Evolutionary conservation across 2,113 vertebrate species (phyloP).

Genomic region (Mugil cephalus): DNA sequence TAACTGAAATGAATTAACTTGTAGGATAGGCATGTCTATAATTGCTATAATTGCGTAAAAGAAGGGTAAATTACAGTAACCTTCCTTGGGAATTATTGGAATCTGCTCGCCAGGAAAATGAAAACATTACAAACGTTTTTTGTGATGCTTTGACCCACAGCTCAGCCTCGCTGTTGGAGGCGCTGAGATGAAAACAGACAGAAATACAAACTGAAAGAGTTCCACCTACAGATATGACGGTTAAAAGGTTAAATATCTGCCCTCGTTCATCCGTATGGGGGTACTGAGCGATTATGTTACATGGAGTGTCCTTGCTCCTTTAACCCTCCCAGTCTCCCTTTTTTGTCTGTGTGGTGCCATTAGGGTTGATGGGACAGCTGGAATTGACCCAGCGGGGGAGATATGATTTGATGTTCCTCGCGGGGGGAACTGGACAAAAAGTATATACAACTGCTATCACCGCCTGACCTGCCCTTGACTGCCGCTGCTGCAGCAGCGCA

Average conservation of each 20-base stretch:
- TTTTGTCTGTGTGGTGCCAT: slow-evolving; percentile 47
- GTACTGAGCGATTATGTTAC: slow-evolving; percentile 38
- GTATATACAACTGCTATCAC: slow-evolving; percentile 44
- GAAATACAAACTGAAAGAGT: slow-evolving; percentile 11
- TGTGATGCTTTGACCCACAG: neutral
- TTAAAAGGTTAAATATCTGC: slow-evolving; percentile 49
- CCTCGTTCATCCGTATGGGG: slow-evolving; percentile 39
- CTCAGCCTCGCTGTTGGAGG: slow-evolving; percentile 25
- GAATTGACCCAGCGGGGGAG: slow-evolving; percentile 55
- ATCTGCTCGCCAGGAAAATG: neutral
- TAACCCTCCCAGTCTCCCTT: slow-evolving; percentile 38
- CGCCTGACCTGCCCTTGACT: slow-evolving; percentile 54
- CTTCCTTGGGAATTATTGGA: no score
- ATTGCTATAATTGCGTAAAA: no score
- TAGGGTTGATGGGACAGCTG: slow-evolving; percentile 59
- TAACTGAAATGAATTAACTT: no score
- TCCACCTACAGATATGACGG: slow-evolving; percentile 22
- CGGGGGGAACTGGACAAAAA: slow-evolving; percentile 39
- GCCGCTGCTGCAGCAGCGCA: slow-evolving; percentile 5
- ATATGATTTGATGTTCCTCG: slow-evolving; percentile 44
- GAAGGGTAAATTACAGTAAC: no score
- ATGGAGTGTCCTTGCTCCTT: slow-evolving; percentile 41
- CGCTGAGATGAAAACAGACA: slow-evolving; percentile 29
- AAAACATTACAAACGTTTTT: neutral
- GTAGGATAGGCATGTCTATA: no score